These are phyloP conservation scores for Cebus imitator DNA, from an alignment of 2,113 vertebrate genomes.

Conservation along the genomic window DNA sequence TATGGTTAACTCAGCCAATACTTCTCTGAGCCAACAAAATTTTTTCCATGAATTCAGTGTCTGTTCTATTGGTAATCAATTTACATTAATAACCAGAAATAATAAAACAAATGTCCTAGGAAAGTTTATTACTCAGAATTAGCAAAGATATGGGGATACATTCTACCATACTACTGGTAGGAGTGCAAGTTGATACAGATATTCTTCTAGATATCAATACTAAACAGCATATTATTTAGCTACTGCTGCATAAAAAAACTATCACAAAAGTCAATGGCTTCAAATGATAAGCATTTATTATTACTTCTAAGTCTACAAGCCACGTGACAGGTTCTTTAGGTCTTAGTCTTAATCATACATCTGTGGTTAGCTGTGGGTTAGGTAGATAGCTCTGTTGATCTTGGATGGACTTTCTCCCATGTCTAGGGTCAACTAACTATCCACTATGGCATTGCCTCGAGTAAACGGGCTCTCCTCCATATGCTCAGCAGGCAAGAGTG, in stretches of 20 bases:
- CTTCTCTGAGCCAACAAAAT: background rate
- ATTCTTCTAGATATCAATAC: background rate
- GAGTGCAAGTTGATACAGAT: background rate
- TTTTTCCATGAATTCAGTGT: background rate
- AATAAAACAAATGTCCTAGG: background rate
- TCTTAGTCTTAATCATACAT: background rate
- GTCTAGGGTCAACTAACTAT: background rate
- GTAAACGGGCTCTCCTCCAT: background rate
- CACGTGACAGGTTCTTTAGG: background rate
- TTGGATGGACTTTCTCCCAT: background rate
- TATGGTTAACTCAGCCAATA: background rate
- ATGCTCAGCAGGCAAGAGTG: background rate
- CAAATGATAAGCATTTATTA: background rate
- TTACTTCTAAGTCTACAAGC: background rate
- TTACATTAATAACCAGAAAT: background rate
- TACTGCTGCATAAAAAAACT: background rate
- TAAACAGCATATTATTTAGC: background rate
- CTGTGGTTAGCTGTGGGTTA: background rate
- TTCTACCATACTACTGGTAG: background rate
- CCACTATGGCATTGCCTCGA: background rate
- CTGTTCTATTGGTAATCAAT: background rate
- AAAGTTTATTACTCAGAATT: background rate
- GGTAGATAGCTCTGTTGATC: background rate
- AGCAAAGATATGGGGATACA: background rate
- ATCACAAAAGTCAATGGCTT: background rate